Evolutionary conservation across 53 echinoderm and acorn worm species (phyloP), one percentile per base, ranked within the genome.

Genomic region (Henricia sp.): DNA sequence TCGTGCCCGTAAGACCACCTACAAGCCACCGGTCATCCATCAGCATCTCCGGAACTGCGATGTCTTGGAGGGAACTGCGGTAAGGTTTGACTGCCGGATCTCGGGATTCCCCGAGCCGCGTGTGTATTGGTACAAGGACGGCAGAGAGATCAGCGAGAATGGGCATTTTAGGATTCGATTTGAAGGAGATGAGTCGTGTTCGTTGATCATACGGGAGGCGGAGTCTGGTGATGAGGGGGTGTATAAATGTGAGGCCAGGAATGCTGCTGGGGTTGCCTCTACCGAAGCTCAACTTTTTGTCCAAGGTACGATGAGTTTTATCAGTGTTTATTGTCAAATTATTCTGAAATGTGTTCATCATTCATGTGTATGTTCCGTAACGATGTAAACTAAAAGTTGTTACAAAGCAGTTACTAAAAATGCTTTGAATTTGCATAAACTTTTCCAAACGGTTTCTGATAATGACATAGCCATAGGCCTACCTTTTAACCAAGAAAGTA

Each of bases 61-160:
- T 43, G 93, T 93, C 30, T 59, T 74, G 37, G 82, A 67, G n/a
- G 89, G 90, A 21, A 85, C 62, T 42, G 95, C 91, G 6, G 91
- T 91, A 0, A 82, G 78, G 20, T 93, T 95, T 67, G 93, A 93
- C 37, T 93, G 93, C 55, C 66, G 90, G 16, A 72, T 93, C 33
- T 90, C 88, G 36, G 95, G 93, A 29, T 75, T 75, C 58, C 95
- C 95, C 2, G 85, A 83, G 33, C 95, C 95, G 10, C 91, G 89
- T 46, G 86, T 95, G 46, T 73, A 72, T 50, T 95, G 95, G 95
- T 93, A 90, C 63, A 95, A 89, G 78, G 93, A 95, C 62, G 93
- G 95, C 1, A 86, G 82, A 33, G 83, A 86, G 33, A 82, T 95
- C 40, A 40, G 55, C 66, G 93, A 89, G 26, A 71, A 54, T 34